A percentile compares a stretch with the other conserved stretches of the same genome.
These are phyloP conservation scores for Lochmaea capreae DNA, from an alignment of 2,888 invertebrate species.

Conservation along the genomic window DNA sequence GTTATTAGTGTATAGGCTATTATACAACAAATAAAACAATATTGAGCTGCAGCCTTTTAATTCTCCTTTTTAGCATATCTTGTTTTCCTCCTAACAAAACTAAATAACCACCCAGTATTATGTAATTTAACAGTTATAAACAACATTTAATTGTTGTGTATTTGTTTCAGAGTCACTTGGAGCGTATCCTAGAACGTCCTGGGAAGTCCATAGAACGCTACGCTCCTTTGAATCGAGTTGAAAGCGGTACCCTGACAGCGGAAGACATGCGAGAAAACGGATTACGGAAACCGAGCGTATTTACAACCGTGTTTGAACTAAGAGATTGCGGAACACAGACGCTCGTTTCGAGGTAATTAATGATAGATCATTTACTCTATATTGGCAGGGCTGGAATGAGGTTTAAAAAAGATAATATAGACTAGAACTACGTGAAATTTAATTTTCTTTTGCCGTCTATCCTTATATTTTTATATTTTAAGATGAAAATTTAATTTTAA, in stretches of 20 bases:
- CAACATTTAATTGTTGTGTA: too few species aligned
- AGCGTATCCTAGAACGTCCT: constrained; percentile 88
- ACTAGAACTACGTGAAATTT: not conserved
- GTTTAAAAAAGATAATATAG: not conserved
- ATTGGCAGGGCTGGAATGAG: not conserved
- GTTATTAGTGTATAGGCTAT: too few species aligned
- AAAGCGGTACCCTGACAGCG: constrained; percentile 75
- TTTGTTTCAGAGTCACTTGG: constrained; percentile 80
- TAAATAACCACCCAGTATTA: too few species aligned
- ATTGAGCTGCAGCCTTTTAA: too few species aligned
- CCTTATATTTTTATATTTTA: not conserved
- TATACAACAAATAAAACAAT: too few species aligned
- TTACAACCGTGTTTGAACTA: constrained; percentile 88
- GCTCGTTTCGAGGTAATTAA: constrained; percentile 68
- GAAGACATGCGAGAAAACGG: constrained; percentile 72
- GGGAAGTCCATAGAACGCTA: constrained; percentile 68
- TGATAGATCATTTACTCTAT: constrained; percentile 8
- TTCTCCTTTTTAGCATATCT: too few species aligned
- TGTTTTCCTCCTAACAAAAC: too few species aligned
- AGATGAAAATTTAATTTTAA: not conserved
- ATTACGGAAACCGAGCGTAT: constrained; percentile 70
- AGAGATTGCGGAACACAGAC: constrained; percentile 78
- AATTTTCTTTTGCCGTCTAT: not conserved
- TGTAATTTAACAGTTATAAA: too few species aligned
- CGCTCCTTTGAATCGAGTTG: constrained; percentile 63